Base-by-base conservation (phyloP, 2,797 vertebrate species). In the Brotogeris chrysoptera region DNA sequence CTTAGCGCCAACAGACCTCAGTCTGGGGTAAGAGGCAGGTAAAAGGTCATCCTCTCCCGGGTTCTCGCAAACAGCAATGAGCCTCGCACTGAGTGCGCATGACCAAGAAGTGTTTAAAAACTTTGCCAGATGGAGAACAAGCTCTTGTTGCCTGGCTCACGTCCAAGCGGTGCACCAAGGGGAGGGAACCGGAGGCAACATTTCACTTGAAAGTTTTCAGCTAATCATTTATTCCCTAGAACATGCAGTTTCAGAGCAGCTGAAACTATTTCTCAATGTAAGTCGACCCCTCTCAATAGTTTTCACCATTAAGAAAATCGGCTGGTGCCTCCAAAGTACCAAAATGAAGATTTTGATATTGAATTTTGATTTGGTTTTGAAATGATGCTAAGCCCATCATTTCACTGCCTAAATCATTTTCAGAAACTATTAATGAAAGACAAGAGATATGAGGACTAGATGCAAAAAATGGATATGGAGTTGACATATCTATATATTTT, bases 141-240 rank as follows among this genome's bases (percentile, higher is more conserved):
- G 38, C 52, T 92, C 57, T 53, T 49, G 25, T 23, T 50, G 27
- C 50, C 52, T 83, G 53, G 76, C 63, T 91, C 0, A 0, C 50
- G 68, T 63, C 49, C 92, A 86, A 47, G 32, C 17, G 5, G 13
- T 59, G 18, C 52, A 68, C 20, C 43, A 60, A 78, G 9, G 16
- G 43, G 28, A 73, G 6, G 11, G 32, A 77, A 87, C 47, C 1
- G 1, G 44, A 91, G 52, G 52, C 21, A 91, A 8, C 17, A 39
- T 43, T 71, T 64, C 69, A 60, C n/a, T 9, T 36, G 28, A 19
- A 93, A 74, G 49, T 71, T 83, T 86, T 83, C 69, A 90, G 69
- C 24, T 61, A 85, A 64, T 52, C 14, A 83, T 80, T 86, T 88
- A 41, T 69, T 64, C 52, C 36, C 34, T 46, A 86, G 57, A 83